A percentile compares a stretch with the other conserved stretches of the same genome.
Evolutionary conservation across 2,113 vertebrate species (phyloP).

Genomic region (Anhinga rufa): DNA sequence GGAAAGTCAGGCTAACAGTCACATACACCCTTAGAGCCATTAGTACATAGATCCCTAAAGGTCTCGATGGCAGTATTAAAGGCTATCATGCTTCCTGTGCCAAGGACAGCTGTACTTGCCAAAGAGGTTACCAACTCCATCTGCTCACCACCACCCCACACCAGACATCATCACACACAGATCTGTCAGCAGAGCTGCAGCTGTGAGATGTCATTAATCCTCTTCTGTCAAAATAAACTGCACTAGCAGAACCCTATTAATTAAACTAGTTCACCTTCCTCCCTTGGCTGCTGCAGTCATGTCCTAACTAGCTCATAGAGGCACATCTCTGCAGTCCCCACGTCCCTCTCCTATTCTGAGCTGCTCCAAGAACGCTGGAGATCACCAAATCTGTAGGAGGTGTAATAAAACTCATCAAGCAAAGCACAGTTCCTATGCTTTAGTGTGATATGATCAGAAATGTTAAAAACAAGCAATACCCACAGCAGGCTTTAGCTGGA

Average conservation of each 20-base stretch:
- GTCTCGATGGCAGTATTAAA: neutral
- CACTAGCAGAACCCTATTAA: neutral
- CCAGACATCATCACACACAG: neutral
- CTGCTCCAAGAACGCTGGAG: neutral
- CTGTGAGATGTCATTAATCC: conserved; percentile 21
- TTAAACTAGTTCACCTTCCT: neutral
- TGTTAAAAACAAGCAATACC: neutral
- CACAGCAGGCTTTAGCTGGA: neutral
- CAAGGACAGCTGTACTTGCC: neutral
- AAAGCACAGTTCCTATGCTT: neutral
- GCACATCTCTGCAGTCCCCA: neutral
- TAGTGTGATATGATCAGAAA: neutral
- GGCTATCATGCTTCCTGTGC: neutral
- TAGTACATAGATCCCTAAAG: neutral
- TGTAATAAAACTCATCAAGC: neutral
- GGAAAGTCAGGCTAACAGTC: neutral
- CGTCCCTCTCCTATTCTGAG: neutral
- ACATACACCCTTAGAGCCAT: neutral
- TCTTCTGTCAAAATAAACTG: neutral
- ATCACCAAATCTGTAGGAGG: neutral
- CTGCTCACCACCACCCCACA: neutral
- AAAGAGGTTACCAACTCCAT: neutral
- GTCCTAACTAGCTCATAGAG: neutral
- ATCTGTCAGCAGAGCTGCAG: conserved; percentile 12
- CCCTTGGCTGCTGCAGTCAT: neutral